phyloP scores from a whole-genome alignment of 2,888 invertebrate genomes.

The Criorhina ranunculi region DNA sequence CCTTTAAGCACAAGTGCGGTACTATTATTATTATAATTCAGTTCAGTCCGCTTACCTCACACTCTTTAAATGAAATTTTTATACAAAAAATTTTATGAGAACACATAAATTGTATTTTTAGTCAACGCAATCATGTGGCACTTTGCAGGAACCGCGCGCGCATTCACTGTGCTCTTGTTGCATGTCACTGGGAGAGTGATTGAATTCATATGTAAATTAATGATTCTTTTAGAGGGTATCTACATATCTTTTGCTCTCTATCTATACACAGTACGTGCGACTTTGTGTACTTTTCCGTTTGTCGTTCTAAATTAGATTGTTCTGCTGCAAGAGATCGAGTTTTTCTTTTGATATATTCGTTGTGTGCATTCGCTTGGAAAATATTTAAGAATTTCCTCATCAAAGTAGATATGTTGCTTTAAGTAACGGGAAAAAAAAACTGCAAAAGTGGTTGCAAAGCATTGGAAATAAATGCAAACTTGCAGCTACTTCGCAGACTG shows the following conservation, averaged over 20 bases:
- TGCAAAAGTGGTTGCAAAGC: no score
- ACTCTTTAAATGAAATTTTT: constrained; percentile 63
- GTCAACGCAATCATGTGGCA: constrained; percentile 57
- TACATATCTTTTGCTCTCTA: not conserved
- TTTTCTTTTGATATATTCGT: constrained; percentile 11
- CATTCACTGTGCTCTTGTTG: constrained; percentile 22
- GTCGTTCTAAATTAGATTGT: constrained; percentile 49
- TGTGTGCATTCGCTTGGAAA: constrained; percentile 29
- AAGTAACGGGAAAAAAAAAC: no score
- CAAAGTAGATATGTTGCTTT: no score
- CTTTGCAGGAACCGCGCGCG: constrained; percentile 47
- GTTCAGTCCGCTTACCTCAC: constrained; percentile 38
- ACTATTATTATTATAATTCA: no score
- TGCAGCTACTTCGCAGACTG: no score
- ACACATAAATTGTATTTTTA: constrained; percentile 75
- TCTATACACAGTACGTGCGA: constrained; percentile 18
- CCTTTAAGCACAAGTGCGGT: constrained; percentile 61
- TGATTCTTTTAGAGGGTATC: constrained; percentile 62
- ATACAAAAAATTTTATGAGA: constrained; percentile 75
- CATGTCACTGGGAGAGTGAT: constrained; percentile 76
- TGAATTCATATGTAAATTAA: constrained; percentile 79
- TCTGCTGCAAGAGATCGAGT: constrained; percentile 19
- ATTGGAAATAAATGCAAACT: no score
- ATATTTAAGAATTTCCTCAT: not conserved
- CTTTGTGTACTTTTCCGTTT: constrained; percentile 35